Conservation (phyloP, 2,797 vertebrate genomes). For the Syngnathus acus region DNA sequence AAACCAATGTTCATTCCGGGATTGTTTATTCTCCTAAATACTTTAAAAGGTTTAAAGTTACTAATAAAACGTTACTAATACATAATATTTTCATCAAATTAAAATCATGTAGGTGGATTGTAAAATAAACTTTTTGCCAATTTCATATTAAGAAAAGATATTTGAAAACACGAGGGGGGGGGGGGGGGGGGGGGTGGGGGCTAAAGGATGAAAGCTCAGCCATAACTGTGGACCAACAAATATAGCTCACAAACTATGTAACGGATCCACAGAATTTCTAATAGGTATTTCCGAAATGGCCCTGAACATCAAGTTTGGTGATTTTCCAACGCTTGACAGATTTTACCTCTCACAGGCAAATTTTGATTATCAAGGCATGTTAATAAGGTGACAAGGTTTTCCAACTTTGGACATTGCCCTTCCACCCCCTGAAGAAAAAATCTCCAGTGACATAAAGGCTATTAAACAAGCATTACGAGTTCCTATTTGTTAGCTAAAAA, state of each 20-base stretch:
- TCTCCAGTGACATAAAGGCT: background rate
- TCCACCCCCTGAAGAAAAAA: background rate
- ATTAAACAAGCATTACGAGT: background rate
- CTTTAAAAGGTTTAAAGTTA: conserved; percentile 37
- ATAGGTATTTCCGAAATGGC: background rate
- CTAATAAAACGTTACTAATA: background rate
- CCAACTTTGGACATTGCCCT: no score
- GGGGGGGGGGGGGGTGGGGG: no score
- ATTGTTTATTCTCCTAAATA: conserved; percentile 3
- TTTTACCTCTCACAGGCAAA: conserved; percentile 6
- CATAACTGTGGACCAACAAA: background rate
- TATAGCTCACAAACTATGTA: background rate
- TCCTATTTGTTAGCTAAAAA: background rate
- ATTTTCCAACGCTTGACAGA: conserved; percentile 29
- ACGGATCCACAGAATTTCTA: background rate
- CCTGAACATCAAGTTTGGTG: conserved; percentile 21
- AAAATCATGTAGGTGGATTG: background rate
- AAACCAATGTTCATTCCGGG: background rate
- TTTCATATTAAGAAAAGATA: background rate
- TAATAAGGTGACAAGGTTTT: background rate
- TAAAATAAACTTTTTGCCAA: background rate
- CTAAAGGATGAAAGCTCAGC: no score
- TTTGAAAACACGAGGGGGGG: background rate
- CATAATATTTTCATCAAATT: background rate
- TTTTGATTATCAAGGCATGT: background rate